Conservation (phyloP, 2,113 vertebrate species). For the Cacatua alba region DNA sequence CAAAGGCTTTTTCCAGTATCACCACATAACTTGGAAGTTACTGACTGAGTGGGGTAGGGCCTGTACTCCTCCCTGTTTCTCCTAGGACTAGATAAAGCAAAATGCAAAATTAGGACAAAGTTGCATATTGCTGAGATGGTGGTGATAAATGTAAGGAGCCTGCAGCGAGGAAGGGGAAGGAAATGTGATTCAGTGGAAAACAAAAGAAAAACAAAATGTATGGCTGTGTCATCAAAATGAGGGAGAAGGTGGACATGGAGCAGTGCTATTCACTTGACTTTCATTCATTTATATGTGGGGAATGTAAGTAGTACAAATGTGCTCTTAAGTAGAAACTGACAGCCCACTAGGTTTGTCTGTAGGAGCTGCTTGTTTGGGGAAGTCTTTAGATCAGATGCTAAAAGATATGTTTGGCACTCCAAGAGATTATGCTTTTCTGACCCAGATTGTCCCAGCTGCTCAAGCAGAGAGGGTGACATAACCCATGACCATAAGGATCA, state of each 20-base stretch:
- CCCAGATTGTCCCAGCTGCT: neutral
- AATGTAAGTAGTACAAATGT: rapidly evolving
- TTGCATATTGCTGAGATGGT: neutral
- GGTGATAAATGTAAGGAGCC: neutral
- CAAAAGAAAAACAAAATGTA: neutral
- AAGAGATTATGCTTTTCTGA: neutral
- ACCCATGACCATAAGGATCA: neutral
- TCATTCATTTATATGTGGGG: neutral
- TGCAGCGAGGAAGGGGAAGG: neutral
- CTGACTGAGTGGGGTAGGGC: neutral
- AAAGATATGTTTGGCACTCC: neutral
- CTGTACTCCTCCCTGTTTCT: neutral
- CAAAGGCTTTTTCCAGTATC: neutral
- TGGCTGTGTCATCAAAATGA: neutral
- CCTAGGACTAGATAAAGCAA: neutral
- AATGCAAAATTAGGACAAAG: neutral
- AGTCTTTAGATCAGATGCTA: neutral
- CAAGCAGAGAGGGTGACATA: neutral
- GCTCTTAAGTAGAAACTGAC: neutral
- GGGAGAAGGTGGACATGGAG: neutral
- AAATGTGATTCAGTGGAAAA: neutral
- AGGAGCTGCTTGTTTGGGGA: neutral
- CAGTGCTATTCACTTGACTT: neutral
- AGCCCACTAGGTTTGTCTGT: neutral
- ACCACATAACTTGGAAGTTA: neutral